Evolutionary conservation across 92 coral and sea anemone species (phyloP), one percentile per base, ranked within the genome.

Genomic region (Phenganax marumi): DNA sequence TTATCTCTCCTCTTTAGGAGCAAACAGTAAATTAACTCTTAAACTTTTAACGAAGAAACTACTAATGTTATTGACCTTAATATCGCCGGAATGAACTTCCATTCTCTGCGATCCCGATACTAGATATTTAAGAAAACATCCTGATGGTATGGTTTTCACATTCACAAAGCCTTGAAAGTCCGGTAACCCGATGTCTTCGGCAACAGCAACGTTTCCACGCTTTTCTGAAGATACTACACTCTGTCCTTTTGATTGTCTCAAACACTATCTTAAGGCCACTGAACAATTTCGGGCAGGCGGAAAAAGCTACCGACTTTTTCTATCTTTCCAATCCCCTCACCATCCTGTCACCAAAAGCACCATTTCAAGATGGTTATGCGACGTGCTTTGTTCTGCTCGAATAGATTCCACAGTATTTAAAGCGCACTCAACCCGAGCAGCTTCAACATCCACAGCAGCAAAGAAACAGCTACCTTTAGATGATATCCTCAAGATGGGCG

Each of bases 401-500:
- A 90, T 90, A 55, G 64, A 85, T 70, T 79, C 87, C 39, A 39
- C 72, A 54, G 52, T 83, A 46, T 89, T 89, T 69, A 90, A 87
- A 69, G 85, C 86, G 18, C 93, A 90, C 53, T 79, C 87, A 46
- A 90, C 91, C 17, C 68, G 93, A 55, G 71, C 85, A 64, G 90
- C 90, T 50, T 80, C 90, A 47, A 86, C 90, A 8, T 89, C 90
- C 43, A 87, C 82, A 53, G 86, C 89, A 17, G 75, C 51, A 17
- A 69, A 25, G 19, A 43, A 24, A 19, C 47, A 69, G 14, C 75
- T 69, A 3, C 50, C 75, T 7, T 10, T 69, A 19, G 21, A 6
- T 48, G 56, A 72, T 10, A 72, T 72, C 25, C 77, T 72, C 56
- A 72, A 72, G 26, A 72, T 48, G 77, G 77, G 77, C 43, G 77